These are phyloP conservation scores for Agriotes lineatus DNA, from an alignment of 2,888 invertebrate genomes.

Conservation along the genomic window DNA sequence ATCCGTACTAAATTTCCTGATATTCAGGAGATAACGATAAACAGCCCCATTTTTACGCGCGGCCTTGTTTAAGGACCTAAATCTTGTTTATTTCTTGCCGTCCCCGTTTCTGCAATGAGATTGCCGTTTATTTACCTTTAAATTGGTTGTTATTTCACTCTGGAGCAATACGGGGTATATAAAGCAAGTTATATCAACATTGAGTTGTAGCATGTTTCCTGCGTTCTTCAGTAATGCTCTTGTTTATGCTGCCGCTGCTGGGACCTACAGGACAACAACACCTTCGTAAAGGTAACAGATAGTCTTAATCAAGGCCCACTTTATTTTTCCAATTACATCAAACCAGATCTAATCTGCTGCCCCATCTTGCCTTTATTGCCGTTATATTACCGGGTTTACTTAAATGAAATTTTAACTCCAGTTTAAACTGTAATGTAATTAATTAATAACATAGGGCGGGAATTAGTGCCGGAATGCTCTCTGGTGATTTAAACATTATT, in stretches of 20 bases:
- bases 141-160: neutral
- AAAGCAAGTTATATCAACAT: neutral
- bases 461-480: conserved; percentile 2
- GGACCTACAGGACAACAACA: conserved; percentile 74
- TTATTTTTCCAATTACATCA: neutral
- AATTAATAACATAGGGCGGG: conserved; percentile 1
- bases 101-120: neutral
- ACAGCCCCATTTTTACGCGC: neutral
- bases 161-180: neutral
- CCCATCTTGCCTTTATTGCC: conserved; percentile 11
- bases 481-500: conserved; percentile 1
- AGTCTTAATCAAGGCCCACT: too few relatives aligned
- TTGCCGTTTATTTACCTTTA: neutral
- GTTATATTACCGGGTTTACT: neutral
- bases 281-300: conserved; percentile 76
- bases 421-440: conserved; percentile 2
- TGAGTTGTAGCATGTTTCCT: neutral
- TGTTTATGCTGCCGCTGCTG: conserved; percentile 28
- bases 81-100: neutral
- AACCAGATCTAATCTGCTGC: neutral
- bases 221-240: conserved; percentile 1
- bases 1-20: conserved; percentile 5
- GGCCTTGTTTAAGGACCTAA: neutral
- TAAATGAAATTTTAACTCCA: neutral
- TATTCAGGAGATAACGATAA: neutral